Conservation (phyloP, 2,888 invertebrate species). For the Leucania comma region DNA sequence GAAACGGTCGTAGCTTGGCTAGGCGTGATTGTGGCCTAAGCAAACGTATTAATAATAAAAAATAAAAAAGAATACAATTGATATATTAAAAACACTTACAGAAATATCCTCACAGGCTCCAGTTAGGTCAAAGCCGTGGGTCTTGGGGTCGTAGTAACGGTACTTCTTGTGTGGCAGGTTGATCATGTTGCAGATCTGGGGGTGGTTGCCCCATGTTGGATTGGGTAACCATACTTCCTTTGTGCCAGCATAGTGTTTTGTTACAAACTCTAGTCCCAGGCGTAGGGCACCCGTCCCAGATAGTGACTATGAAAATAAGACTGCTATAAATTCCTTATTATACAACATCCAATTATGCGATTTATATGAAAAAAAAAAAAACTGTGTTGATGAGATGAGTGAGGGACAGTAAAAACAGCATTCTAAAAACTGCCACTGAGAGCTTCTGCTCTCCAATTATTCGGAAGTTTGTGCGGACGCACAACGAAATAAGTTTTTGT, state of each 20-base stretch:
- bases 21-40: no score
- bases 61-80: not conserved
- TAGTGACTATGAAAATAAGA: slow-evolving; percentile 92
- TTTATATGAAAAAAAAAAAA: no score
- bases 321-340: not conserved
- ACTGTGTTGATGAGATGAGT: no score
- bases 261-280: slow-evolving; percentile 97
- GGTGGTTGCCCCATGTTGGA: slow-evolving; percentile 99
- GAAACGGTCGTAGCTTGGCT: no score
- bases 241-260: slow-evolving; percentile 94
- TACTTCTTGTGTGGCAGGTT: slow-evolving; percentile 97
- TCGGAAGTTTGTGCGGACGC: no score
- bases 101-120: slow-evolving; percentile 97
- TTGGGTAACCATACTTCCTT: slow-evolving; percentile 97
- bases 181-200: slow-evolving; percentile 97
- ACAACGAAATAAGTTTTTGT: no score
- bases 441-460: no score
- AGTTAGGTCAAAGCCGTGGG: slow-evolving; percentile 97
- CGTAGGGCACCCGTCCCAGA: slow-evolving; percentile 99
- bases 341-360: no score
- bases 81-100: slow-evolving; percentile 88
- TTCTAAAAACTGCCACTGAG: no score
- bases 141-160: slow-evolving; percentile 98
- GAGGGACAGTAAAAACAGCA: no score
- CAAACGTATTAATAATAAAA: no score